phyloP scores from a whole-genome alignment of 2,797 vertebrate genomes.

The Molossus molossus region DNA sequence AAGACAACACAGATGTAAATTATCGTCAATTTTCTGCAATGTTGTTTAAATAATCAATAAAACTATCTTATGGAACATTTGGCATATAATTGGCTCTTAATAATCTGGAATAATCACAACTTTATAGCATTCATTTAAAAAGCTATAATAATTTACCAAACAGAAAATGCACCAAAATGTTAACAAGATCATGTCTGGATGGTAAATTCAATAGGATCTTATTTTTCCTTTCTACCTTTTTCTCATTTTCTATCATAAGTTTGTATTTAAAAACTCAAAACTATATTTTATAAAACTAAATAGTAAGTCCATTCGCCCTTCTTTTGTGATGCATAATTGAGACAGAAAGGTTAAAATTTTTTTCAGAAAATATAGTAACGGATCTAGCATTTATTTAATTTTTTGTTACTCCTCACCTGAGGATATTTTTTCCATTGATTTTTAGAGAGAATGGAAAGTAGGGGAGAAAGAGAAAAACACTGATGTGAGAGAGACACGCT shows the following conservation, averaged over 20 bases:
- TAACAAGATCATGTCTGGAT: constrained; percentile 54
- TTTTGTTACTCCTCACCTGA: no score
- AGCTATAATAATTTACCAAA: constrained; percentile 64
- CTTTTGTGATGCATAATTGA: constrained; percentile 45
- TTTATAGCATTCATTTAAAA: constrained; percentile 67
- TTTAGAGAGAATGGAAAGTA: no score
- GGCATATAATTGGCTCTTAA: constrained; percentile 61
- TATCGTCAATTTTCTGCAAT: constrained; percentile 66
- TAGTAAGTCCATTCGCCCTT: background rate
- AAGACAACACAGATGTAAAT: constrained; percentile 63
- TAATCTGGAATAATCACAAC: constrained; percentile 66
- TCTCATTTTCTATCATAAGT: constrained; percentile 56
- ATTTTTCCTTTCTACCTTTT: constrained; percentile 46
- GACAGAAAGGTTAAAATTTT: constrained; percentile 15
- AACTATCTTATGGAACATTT: constrained; percentile 64
- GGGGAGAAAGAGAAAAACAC: no score
- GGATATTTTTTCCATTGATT: no score
- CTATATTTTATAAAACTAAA: constrained; percentile 64
- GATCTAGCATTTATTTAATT: background rate
- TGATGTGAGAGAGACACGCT: no score
- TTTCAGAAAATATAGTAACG: constrained; percentile 28
- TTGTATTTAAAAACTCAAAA: constrained; percentile 55
- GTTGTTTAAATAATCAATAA: constrained; percentile 81
- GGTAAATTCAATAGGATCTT: background rate
- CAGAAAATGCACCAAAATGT: constrained; percentile 48